Base-by-base conservation (phyloP, 2,797 vertebrate genomes). In the Dendrocincla tyrannina region DNA sequence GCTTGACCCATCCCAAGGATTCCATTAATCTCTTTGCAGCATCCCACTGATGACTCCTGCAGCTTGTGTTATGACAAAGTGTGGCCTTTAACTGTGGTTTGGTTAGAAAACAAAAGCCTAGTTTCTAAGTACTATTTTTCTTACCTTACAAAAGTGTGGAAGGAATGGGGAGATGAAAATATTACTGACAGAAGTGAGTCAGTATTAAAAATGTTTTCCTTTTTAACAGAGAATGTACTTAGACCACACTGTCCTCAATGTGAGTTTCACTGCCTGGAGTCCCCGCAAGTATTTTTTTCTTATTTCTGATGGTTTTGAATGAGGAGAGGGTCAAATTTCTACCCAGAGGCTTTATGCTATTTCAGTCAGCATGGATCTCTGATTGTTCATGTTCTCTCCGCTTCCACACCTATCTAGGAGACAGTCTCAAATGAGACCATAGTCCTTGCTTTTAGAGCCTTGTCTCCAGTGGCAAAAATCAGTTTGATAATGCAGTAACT, bases 121-220 rank as follows among this genome's bases (percentile, higher is more conserved):
- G 9, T 91, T 95, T 92, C 86, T 81, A 94, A 70, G 87, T 63
- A 66, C 53, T 91, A 6, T 87, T 95, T 82, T 89, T 93, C 92
- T 93, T 92, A 93, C 91, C 69, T 93, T 89, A 75, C 1, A 3
- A 85, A 92, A 91, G 87, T n/a, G 55, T 76, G 79, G 69, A 92
- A 90, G 85, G 82, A 95, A 92, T 62, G 68, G 60, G 44, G 67
- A 95, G 88, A 89, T 81, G 69, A 96, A 95, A 94, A 96, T 83
- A 93, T 84, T 81, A 80, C 85, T 67, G 93, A 91, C 88, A 93
- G 18, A 68, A 96, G 59, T 78, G 87, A 95, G 89, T 94, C 89
- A 95, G 79, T 94, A 94, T 84, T 88, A 91, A 88, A 91, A 94
- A 92, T 85, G 52, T 91, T 94, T 82, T 93, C 44, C 60, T 84